phyloP scores from a whole-genome alignment of 2,797 vertebrate species.

The Perodicticus potto region DNA sequence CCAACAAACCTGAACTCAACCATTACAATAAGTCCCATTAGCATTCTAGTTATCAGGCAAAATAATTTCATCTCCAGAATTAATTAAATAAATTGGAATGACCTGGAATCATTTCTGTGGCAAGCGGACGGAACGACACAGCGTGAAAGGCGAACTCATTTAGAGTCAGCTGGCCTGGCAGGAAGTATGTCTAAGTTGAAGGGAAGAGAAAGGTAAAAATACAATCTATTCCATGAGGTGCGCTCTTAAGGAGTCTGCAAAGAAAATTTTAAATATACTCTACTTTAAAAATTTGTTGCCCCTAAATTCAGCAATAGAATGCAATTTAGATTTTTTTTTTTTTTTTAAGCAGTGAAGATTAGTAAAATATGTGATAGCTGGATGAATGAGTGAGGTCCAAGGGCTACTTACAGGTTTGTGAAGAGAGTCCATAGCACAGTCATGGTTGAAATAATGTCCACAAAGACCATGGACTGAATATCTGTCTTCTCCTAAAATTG shows the following conservation, averaged over 20 bases:
- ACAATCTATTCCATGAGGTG: neutral
- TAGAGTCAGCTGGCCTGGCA: neutral
- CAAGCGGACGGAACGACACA: constrained; percentile 67
- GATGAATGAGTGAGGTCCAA: neutral
- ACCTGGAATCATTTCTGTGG: constrained; percentile 74
- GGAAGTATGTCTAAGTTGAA: neutral
- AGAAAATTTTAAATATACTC: constrained; percentile 15
- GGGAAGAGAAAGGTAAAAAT: constrained; percentile 57
- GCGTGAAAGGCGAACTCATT: constrained; percentile 85
- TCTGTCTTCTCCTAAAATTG: neutral
- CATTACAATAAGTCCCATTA: constrained; percentile 88
- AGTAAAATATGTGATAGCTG: neutral
- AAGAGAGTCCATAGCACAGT: neutral
- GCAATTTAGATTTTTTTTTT: neutral
- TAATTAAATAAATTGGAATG: constrained; percentile 82
- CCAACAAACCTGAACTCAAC: constrained; percentile 88
- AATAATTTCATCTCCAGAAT: constrained; percentile 85
- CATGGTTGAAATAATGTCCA: neutral
- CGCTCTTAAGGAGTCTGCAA: neutral
- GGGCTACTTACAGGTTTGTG: too few species aligned
- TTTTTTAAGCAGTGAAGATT: neutral
- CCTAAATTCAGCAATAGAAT: neutral
- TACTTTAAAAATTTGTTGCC: neutral
- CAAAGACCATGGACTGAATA: neutral
- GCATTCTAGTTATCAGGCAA: constrained; percentile 85